These are phyloP conservation scores for Cecidostiba fungosa DNA, from an alignment of 2,888 invertebrate species.

Conservation along the genomic window DNA sequence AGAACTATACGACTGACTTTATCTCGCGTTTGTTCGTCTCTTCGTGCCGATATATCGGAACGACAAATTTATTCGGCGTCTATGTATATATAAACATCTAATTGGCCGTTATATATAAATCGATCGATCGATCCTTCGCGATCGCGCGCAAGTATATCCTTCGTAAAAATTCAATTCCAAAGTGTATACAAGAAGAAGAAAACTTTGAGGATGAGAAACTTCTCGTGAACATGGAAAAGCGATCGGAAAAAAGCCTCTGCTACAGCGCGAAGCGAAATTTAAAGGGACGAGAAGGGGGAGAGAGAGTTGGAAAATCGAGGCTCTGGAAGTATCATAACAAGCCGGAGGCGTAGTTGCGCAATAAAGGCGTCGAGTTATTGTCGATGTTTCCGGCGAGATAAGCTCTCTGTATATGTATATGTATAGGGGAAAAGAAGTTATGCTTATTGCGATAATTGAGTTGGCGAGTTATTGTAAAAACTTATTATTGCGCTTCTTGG, in stretches of 20 bases:
- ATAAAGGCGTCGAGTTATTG: constrained; percentile 17
- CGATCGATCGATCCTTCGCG: no score
- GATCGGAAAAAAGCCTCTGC: background rate
- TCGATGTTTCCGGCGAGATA: background rate
- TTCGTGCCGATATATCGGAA: background rate
- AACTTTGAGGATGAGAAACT: background rate
- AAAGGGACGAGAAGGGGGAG: background rate
- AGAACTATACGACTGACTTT: background rate
- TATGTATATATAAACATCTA: background rate
- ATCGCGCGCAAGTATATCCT: background rate
- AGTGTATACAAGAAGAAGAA: background rate
- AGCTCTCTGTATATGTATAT: background rate
- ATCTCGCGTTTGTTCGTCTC: constrained; percentile 9
- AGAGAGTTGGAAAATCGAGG: background rate
- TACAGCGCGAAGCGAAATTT: background rate
- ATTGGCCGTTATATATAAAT: background rate
- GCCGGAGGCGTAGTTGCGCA: constrained; percentile 3
- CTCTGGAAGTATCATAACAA: background rate
- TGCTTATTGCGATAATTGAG: background rate
- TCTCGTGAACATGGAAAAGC: background rate
- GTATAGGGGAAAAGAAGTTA: background rate
- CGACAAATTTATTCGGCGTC: background rate
- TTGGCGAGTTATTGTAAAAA: background rate
- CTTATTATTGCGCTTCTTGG: background rate
- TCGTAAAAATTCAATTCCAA: background rate